Conservation (phyloP, 2,113 vertebrate species). For the Xiphophorus maculatus region DNA sequence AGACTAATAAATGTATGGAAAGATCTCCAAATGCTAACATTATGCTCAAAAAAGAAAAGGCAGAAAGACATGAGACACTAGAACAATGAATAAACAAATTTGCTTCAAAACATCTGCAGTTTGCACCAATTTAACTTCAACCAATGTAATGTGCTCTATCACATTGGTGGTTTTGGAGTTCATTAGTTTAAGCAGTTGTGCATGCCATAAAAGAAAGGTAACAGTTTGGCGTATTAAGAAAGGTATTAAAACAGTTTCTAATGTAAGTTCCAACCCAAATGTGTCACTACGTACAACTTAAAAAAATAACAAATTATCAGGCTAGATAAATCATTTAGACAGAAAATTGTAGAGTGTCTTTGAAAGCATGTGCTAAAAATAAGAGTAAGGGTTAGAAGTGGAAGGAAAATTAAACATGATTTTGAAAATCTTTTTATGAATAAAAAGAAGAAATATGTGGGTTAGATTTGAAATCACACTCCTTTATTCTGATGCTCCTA, state of each 20-base stretch:
- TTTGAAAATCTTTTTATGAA: too few species aligned
- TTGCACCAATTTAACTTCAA: slow-evolving; percentile 44
- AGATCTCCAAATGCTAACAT: slow-evolving; percentile 2
- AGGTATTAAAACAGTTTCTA: slow-evolving; percentile 23
- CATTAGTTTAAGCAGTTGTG: slow-evolving; percentile 48
- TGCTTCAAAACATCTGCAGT: slow-evolving; percentile 41
- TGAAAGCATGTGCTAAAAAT: too few species aligned
- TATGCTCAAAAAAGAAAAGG: not conserved
- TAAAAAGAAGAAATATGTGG: too few species aligned
- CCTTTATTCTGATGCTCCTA: too few species aligned
- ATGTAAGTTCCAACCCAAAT: slow-evolving; percentile 33
- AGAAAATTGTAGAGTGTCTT: too few species aligned
- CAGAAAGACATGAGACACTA: not conserved
- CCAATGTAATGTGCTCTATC: not conserved
- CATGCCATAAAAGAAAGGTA: slow-evolving; percentile 49
- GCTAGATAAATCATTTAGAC: too few species aligned
- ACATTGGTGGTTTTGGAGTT: slow-evolving; percentile 59
- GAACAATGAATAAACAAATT: slow-evolving; percentile 14
- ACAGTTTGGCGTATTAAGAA: slow-evolving; percentile 47
- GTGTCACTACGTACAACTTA: slow-evolving; percentile 11
- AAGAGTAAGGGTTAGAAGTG: too few species aligned
- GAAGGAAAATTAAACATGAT: too few species aligned
- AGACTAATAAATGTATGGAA: not conserved
- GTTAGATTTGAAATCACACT: too few species aligned
- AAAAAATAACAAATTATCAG: not conserved